A percentile compares a stretch with the other conserved stretches of the same genome.
Conservation (phyloP, 2,888 invertebrate species). For the Amphipyra tragopoginis region DNA sequence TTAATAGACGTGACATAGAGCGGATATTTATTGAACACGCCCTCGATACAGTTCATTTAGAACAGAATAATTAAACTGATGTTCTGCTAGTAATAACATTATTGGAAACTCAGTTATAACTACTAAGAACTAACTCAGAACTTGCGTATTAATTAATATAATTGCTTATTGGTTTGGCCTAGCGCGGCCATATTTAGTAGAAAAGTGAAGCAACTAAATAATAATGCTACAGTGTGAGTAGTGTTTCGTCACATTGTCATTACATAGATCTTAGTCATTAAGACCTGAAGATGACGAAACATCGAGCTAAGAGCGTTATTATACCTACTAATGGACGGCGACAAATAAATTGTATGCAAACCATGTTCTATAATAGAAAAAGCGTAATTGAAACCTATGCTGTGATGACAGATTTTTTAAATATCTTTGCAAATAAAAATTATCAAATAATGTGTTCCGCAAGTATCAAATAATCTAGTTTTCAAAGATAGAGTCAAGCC, state of each 20-base stretch:
- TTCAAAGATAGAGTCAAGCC: no score
- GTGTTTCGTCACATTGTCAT: constrained; percentile 35
- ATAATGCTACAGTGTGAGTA: constrained; percentile 4
- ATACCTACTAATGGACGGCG: constrained; percentile 36
- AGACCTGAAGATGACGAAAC: constrained; percentile 38
- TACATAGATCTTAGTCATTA: constrained; percentile 32
- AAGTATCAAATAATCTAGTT: no score
- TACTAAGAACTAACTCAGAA: no score
- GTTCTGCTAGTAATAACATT: constrained; percentile 63
- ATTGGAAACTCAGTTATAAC: constrained; percentile 59
- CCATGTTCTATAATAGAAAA: constrained; percentile 14
- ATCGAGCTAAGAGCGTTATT: constrained; percentile 22
- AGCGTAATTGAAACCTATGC: constrained; percentile 31
- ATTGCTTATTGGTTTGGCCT: constrained; percentile 40
- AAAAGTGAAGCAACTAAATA: constrained; percentile 27
- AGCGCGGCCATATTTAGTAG: background rate
- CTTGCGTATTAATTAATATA: constrained; percentile 56
- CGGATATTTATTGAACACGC: constrained; percentile 50
- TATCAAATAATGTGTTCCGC: no score
- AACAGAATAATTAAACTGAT: constrained; percentile 64
- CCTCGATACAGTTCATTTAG: constrained; percentile 55
- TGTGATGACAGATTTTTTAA: no score
- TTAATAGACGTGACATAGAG: constrained; percentile 67
- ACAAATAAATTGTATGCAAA: background rate
- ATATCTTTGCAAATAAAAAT: no score